Base-by-base conservation (phyloP, 37 sponge, comb jelly and placozoan species). In the Corticium candelabrum region DNA sequence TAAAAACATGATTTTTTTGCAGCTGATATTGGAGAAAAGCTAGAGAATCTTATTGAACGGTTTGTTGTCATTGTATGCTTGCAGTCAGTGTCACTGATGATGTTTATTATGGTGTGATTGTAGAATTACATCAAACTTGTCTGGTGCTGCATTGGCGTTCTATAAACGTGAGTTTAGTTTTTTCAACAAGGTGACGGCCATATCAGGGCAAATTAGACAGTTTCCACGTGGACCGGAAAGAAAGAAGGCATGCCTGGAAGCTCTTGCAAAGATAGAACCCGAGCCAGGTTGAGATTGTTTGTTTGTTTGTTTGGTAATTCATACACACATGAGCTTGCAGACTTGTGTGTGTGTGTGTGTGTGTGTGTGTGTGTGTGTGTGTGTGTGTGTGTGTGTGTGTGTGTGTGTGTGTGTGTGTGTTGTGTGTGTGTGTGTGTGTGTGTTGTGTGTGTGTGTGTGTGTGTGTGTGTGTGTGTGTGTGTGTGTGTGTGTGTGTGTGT, bases 121-220 rank as follows among this genome's bases (percentile, higher is more conserved):
- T 5, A 91, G 91, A 70, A 97, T 91, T 56, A 79, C 82, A 40
- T 76, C 40, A 30, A 82, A 77, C 33, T 75, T 97, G 43, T 87
- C 90, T 31, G 99, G 90, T 41, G 74, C 83, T 33, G 82, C 87
- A 36, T 74, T 86, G 50, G 82, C 83, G 74, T 97, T 97, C 76
- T 90, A 89, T 78, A 80, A 94, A 40, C 83, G 99, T 72, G 95
- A 97, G 80, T 91, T 97, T 50, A 69, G 80, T 30, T 97, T 97
- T 83, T 94, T 97, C 84, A 74, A 88, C 74, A 88, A 94, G 50
- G 87, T 97, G 69, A 97, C 99, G 37, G 90, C 80, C 38, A 90
- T 97, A 40, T 94, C 95, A 11, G 93, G 92, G 33, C 78, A 84
- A 29, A 97, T 97, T 76, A 86, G 93, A 40, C 89, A 86, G 30